A percentile compares a stretch with the other conserved stretches of the same genome.
Conservation (phyloP, 2,113 vertebrate genomes). For the Erythrolamprus reginae region DNA sequence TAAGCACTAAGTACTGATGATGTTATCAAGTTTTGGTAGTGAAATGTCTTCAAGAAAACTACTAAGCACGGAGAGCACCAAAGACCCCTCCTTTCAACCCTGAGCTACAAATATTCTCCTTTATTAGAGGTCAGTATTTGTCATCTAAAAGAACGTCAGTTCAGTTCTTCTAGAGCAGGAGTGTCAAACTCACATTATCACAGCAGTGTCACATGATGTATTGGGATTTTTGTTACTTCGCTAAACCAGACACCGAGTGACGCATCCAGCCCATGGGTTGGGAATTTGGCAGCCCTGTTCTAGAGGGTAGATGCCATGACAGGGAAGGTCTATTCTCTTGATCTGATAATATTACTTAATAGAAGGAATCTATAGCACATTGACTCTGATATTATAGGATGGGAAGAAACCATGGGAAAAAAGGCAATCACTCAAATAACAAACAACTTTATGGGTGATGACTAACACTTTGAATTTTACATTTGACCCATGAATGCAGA, state of each 20-base stretch:
- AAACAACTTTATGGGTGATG: background rate
- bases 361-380: background rate
- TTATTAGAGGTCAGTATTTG: background rate
- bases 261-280: too few relatives aligned
- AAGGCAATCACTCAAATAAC: background rate
- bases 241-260: too few relatives aligned
- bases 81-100: background rate
- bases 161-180: background rate
- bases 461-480: background rate
- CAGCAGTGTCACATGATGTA: too few relatives aligned
- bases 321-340: background rate
- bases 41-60: background rate
- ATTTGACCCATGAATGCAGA: background rate
- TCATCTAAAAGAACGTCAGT: background rate
- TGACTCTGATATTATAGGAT: background rate
- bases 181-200: too few relatives aligned
- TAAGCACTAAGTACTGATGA: background rate
- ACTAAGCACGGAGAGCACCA: background rate
- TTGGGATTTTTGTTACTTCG: too few relatives aligned
- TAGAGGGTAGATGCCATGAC: background rate
- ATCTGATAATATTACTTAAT: background rate
- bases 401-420: background rate
- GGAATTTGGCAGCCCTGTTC: too few relatives aligned
- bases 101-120: background rate
- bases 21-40: background rate